Percentiles rank a stretch among this genome's conserved stretches.
Conservation (phyloP, 53 echinoderm and acorn worm species). For the Antedon mediterranea region DNA sequence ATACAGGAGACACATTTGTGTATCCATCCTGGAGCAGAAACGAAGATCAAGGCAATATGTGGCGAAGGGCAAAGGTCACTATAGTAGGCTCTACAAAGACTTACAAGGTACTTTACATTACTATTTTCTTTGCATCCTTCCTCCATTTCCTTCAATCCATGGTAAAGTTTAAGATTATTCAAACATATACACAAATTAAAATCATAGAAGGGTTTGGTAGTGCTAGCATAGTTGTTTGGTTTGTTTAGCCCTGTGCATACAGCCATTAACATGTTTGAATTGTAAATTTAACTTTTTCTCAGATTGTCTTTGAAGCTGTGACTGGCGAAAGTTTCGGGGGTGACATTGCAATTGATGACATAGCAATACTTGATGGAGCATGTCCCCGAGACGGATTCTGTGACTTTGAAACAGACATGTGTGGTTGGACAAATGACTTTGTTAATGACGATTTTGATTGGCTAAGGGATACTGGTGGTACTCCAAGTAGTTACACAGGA, state of each 20-base stretch:
- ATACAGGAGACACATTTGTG: constrained; percentile 50
- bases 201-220: too few relatives aligned
- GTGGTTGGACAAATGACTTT: constrained; percentile 73
- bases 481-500: constrained; percentile 61
- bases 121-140: too few relatives aligned
- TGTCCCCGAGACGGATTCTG: constrained; percentile 57
- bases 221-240: too few relatives aligned
- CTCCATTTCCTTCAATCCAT: too few relatives aligned
- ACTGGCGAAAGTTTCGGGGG: constrained; percentile 27
- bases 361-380: constrained; percentile 26
- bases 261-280: too few relatives aligned
- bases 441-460: constrained; percentile 80
- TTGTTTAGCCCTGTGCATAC: too few relatives aligned
- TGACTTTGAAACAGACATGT: constrained; percentile 58
- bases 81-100: constrained; percentile 18
- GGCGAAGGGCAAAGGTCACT: constrained; percentile 24
- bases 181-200: too few relatives aligned
- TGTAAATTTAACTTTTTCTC: not conserved
- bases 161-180: too few relatives aligned
- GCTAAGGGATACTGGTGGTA: constrained; percentile 51
- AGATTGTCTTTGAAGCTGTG: constrained; percentile 69
- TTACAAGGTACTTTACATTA: constrained; percentile 24
- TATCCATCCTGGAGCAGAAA: constrained; percentile 46
- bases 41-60: constrained; percentile 53
- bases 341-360: constrained; percentile 66